A percentile compares a stretch with the other conserved stretches of the same genome.
Conservation (phyloP, 2,888 invertebrate species). For the Pristionchus maxplancki region DNA sequence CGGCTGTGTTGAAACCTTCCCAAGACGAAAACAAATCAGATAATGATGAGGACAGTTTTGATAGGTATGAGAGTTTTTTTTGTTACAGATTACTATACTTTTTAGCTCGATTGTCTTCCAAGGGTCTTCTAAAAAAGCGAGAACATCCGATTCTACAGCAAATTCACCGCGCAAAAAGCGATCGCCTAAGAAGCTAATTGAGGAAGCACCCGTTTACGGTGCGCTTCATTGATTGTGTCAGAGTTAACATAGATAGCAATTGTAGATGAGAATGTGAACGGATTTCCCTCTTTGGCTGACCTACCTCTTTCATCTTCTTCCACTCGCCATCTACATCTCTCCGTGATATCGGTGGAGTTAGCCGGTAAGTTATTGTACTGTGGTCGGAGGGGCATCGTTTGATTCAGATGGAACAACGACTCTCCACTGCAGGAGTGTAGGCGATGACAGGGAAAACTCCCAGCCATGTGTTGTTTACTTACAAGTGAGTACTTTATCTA, state of each 20-base stretch:
- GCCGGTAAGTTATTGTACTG: background rate
- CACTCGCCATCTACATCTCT: slow-evolving; percentile 2
- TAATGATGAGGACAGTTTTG: slow-evolving; percentile 23
- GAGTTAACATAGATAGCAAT: background rate
- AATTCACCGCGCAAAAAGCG: slow-evolving; percentile 24
- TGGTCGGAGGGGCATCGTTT: background rate
- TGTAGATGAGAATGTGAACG: slow-evolving; percentile 26
- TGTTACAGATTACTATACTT: background rate
- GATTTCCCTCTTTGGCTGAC: slow-evolving; percentile 37
- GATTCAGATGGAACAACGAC: slow-evolving; percentile 41
- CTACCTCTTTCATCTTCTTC: background rate
- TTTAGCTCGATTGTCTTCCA: slow-evolving; percentile 23
- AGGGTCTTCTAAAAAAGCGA: background rate
- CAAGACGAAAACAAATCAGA: background rate
- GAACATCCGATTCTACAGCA: background rate
- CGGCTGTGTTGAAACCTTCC: slow-evolving; percentile 3
- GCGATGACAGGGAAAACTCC: background rate
- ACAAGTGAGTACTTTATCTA: slow-evolving; percentile 52
- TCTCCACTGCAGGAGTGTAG: background rate
- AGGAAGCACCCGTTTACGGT: background rate
- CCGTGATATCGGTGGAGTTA: background rate
- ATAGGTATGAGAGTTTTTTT: background rate
- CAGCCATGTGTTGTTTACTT: slow-evolving; percentile 57
- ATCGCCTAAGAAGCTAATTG: slow-evolving; percentile 42
- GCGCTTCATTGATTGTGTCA: background rate